Evolutionary conservation across 2,113 vertebrate genomes (phyloP).

Genomic region (Ovis aries): ARS-UI_Ramb_v3.0 NC_056079.1:44770001-44770500

Average conservation of each 20-base stretch:
- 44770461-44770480: not conserved
- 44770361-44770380: not conserved
- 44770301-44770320: not conserved
- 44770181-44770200: not conserved
- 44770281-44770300: not conserved
- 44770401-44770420: not conserved
- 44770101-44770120: not conserved
- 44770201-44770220: not conserved
- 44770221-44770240: not conserved
- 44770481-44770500: not conserved
- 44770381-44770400: not conserved
- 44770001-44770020: not conserved
- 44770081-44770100: not conserved
- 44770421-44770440: not conserved
- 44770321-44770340: slow-evolving; percentile 13
- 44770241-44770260: not conserved
- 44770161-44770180: not conserved
- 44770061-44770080: not conserved
- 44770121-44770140: not conserved
- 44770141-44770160: not conserved
- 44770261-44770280: not conserved
- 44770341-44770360: not conserved
- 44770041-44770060: not conserved
- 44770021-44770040: not conserved
- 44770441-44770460: not conserved